Conservation (phyloP, 1,140 invertebrate genomes). For the Notospermus geniculatus region DNA sequence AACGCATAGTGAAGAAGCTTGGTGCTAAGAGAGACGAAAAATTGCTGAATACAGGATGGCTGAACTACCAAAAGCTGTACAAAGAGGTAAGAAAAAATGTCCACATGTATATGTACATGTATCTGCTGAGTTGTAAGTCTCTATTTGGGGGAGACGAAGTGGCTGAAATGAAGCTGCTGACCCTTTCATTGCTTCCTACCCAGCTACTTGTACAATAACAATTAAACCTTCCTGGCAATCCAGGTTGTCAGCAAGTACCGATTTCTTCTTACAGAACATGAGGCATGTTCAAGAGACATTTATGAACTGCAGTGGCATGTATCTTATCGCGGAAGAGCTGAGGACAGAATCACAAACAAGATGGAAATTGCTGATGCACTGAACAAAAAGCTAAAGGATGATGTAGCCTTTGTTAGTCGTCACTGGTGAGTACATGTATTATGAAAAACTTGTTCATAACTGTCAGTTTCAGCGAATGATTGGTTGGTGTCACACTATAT, state of each 20-base stretch:
- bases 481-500: too few species aligned
- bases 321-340: conserved; percentile 34
- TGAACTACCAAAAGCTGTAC: conserved; percentile 46
- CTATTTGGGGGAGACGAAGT: too few species aligned
- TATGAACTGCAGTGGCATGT: conserved; percentile 52
- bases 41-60: conserved; percentile 34
- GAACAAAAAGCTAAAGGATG: conserved; percentile 46
- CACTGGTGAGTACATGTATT: conserved; percentile 39
- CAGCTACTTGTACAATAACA: too few species aligned
- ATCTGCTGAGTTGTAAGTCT: too few species aligned
- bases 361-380: conserved; percentile 38
- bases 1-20: conserved; percentile 32
- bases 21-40: conserved; percentile 42
- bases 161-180: too few species aligned
- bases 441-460: background rate
- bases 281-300: conserved; percentile 47
- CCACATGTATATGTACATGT: too few species aligned
- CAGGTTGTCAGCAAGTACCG: background rate
- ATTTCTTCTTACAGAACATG: conserved; percentile 39
- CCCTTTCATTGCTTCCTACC: too few species aligned
- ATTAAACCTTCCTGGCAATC: too few species aligned
- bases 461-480: too few species aligned
- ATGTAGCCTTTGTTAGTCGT: conserved; percentile 47
- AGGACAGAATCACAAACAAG: conserved; percentile 36
- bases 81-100: conserved; percentile 50